Percentiles rank a stretch among this genome's conserved stretches.
These are phyloP conservation scores for Chaetodon trifascialis DNA, from an alignment of 2,113 vertebrate species.

Conservation along the genomic window DNA sequence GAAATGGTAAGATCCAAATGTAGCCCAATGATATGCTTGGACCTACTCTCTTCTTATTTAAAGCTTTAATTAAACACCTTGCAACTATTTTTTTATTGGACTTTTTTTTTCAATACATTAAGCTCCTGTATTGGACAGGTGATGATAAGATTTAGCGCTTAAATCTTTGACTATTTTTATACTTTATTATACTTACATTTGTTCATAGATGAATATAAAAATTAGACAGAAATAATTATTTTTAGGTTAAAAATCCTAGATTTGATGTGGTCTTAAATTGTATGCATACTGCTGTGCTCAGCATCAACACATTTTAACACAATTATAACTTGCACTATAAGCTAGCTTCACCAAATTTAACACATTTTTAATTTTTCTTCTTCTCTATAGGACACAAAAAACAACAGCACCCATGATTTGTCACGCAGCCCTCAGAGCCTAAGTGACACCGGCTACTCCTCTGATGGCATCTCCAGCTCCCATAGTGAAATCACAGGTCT, in stretches of 20 bases:
- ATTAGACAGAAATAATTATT: not conserved
- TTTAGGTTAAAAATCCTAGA: not conserved
- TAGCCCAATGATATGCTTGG: not conserved
- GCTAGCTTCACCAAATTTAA: constrained; percentile 20
- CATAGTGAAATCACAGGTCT: constrained; percentile 97
- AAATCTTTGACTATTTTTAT: not conserved
- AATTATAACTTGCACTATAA: constrained; percentile 4
- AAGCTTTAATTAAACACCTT: not conserved
- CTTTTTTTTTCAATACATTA: not conserved
- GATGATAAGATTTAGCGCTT: too few relatives aligned
- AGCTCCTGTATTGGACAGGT: not conserved
- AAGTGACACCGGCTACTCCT: constrained; percentile 88
- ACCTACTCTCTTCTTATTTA: not conserved
- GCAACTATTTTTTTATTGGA: not conserved
- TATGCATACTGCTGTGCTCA: not conserved
- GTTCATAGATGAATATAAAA: not conserved
- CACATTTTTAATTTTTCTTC: constrained; percentile 38
- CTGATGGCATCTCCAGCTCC: constrained; percentile 92
- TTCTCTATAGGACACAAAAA: constrained; percentile 89
- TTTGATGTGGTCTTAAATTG: constrained; percentile 34
- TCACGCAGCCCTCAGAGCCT: constrained; percentile 90
- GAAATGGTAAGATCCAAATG: not conserved
- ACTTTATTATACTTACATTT: not conserved
- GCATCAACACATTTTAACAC: not conserved
- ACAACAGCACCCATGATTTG: constrained; percentile 93